Percentiles rank a stretch among this genome's conserved stretches.
Conservation (phyloP, 2,113 vertebrate species). For the Budorcas taxicolor region DNA sequence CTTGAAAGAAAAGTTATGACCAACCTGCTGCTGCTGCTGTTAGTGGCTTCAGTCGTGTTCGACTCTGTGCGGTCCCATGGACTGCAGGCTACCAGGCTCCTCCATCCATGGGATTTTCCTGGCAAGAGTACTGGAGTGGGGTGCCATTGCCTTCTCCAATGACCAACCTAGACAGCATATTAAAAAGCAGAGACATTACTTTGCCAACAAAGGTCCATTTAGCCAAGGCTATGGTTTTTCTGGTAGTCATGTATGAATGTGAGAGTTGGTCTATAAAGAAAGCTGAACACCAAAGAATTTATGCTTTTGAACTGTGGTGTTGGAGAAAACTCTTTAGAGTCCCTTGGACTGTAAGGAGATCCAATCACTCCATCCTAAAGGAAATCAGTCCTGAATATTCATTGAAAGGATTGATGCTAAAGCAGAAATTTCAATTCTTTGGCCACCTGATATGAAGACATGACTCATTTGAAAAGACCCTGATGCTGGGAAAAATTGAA, state of each 20-base stretch:
- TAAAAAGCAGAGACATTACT: neutral
- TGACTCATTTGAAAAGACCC: neutral
- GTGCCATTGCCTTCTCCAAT: neutral
- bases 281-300: neutral
- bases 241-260: neutral
- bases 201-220: neutral
- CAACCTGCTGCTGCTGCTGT: neutral
- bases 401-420: neutral
- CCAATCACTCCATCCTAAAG: neutral
- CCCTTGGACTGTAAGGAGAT: neutral
- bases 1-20: neutral
- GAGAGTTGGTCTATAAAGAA: neutral
- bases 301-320: neutral
- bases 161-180: neutral
- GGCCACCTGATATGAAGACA: neutral
- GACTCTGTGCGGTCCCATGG: too few relatives aligned
- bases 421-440: neutral
- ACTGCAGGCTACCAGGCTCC: too few relatives aligned
- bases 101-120: too few relatives aligned
- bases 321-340: neutral
- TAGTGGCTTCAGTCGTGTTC: too few relatives aligned
- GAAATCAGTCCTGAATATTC: neutral
- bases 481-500: neutral
- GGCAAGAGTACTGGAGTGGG: too few relatives aligned
- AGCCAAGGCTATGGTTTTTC: neutral